Evolutionary conservation across 1,140 invertebrate genomes (phyloP).

Genomic region (Pseudomyrmex dendroicus): DNA sequence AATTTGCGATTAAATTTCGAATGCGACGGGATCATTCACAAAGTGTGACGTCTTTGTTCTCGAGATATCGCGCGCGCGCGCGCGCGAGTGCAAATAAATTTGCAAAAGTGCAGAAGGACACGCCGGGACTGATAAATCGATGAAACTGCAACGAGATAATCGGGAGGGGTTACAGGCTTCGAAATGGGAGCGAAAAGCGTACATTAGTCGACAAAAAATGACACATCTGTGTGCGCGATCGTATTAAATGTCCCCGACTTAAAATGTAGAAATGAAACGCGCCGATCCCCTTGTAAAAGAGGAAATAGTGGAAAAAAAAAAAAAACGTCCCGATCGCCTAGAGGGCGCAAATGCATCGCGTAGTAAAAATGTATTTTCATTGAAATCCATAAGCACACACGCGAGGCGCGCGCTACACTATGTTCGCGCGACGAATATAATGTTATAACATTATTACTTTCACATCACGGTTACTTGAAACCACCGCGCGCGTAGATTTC

Average conservation of each 20-base stretch:
- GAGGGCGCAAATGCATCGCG: conserved; percentile 33
- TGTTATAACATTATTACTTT: conserved; percentile 56
- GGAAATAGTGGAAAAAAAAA: too few species aligned
- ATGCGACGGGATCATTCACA: background rate
- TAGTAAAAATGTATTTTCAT: conserved; percentile 57
- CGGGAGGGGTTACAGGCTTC: too few species aligned
- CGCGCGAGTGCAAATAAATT: background rate
- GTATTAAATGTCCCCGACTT: conserved; percentile 32
- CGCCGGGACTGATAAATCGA: background rate
- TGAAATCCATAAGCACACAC: conserved; percentile 48
- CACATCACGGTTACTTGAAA: conserved; percentile 55
- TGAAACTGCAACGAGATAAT: background rate
- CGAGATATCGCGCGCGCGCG: background rate
- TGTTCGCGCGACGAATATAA: background rate
- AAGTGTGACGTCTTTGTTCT: conserved; percentile 6
- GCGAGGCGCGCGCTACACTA: background rate
- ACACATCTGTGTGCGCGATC: background rate
- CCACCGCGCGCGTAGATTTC: conserved; percentile 11
- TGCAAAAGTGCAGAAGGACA: background rate
- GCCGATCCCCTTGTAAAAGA: conserved; percentile 1
- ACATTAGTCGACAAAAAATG: background rate
- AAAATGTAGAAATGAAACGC: conserved; percentile 23
- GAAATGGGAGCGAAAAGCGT: conserved; percentile 2
- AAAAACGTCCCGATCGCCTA: conserved; percentile 19
- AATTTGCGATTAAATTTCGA: conserved; percentile 16